These are phyloP conservation scores for Pachycephala philippinensis DNA, from an alignment of 2,113 vertebrate species.

Conservation along the genomic window DNA sequence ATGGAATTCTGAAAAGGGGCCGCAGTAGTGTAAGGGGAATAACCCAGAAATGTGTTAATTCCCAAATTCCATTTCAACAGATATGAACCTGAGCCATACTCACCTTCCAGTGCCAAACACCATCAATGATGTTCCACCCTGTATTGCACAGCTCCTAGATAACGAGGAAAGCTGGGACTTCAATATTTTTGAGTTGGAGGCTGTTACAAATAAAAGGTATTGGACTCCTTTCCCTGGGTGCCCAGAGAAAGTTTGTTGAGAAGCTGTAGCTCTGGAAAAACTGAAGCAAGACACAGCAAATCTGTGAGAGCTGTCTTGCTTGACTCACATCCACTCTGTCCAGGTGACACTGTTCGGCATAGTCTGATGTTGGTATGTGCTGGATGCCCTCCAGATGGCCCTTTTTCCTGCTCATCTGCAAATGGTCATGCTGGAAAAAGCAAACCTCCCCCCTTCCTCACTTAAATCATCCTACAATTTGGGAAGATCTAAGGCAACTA, in stretches of 20 bases:
- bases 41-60: not conserved
- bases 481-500: not conserved
- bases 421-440: not conserved
- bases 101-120: slow-evolving; percentile 83
- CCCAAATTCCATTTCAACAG: slow-evolving; percentile 66
- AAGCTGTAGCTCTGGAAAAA: not conserved
- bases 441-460: not conserved
- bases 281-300: not conserved
- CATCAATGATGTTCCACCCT: slow-evolving; percentile 84
- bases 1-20: not conserved
- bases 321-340: not conserved
- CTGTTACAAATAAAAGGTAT: slow-evolving; percentile 92
- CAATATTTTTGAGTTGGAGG: slow-evolving; percentile 93
- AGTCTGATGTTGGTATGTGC: not conserved
- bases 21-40: not conserved
- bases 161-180: slow-evolving; percentile 95
- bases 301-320: not conserved
- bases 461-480: not conserved
- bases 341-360: not conserved
- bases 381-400: not conserved
- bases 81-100: slow-evolving; percentile 81
- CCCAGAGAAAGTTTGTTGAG: not conserved
- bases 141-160: slow-evolving; percentile 84
- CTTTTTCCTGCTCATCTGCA: not conserved
- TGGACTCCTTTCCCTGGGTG: not conserved